Percentiles rank a stretch among this genome's conserved stretches.
phyloP scores from a whole-genome alignment of 2,888 invertebrate genomes.

The Apoda limacodes region DNA sequence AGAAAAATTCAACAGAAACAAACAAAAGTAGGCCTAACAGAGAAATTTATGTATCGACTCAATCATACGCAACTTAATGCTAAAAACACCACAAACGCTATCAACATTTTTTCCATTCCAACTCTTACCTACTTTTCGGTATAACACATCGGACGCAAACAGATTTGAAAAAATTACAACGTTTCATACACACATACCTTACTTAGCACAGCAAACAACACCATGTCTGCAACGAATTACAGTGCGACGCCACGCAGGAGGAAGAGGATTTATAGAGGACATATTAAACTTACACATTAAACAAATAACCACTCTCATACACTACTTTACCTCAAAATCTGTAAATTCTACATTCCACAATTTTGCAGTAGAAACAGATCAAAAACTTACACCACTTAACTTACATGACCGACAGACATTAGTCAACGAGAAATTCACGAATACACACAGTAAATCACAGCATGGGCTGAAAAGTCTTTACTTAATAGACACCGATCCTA shows the following conservation, averaged over 20 bases:
- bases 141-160: conserved; percentile 17
- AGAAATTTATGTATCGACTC: conserved; percentile 11
- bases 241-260: conserved; percentile 14
- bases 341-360: conserved; percentile 8
- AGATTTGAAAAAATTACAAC: conserved; percentile 15
- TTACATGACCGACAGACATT: conserved; percentile 1
- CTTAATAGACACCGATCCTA: conserved; percentile 9
- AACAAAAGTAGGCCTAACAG: conserved; percentile 7
- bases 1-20: conserved; percentile 12
- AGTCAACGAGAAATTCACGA: conserved; percentile 1
- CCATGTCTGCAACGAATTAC: conserved; percentile 16
- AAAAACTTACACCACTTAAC: conserved; percentile 7
- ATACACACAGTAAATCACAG: conserved; percentile 3
- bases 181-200: conserved; percentile 10
- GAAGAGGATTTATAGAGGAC: conserved; percentile 18
- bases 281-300: conserved; percentile 17
- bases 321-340: conserved; percentile 10
- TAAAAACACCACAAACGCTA: conserved; percentile 13
- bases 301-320: conserved; percentile 13
- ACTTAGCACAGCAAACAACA: conserved; percentile 19
- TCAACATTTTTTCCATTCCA: conserved; percentile 19
- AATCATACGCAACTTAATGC: conserved; percentile 7
- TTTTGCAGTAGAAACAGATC: conserved; percentile 2
- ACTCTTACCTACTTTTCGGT: conserved; percentile 20
- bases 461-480: conserved; percentile 9